These are phyloP conservation scores for Panagrolaimus sp. DNA, from an alignment of 1,140 invertebrate species.

Conservation along the genomic window DNA sequence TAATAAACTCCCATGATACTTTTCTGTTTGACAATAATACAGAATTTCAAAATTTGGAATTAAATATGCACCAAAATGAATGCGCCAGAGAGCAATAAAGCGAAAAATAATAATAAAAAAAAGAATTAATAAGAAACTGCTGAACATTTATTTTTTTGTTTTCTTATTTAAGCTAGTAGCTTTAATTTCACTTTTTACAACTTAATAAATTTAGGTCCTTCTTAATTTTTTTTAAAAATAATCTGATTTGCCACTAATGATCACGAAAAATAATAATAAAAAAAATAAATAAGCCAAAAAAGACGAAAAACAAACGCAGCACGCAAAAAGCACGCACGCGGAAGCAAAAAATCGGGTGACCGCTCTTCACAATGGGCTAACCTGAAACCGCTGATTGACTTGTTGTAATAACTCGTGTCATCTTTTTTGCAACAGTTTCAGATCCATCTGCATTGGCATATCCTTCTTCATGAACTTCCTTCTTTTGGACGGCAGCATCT, in stretches of 20 bases:
- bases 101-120: background rate
- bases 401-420: constrained; percentile 52
- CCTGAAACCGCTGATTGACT: constrained; percentile 49
- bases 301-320: background rate
- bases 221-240: background rate
- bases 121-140: background rate
- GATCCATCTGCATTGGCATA: constrained; percentile 48
- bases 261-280: background rate
- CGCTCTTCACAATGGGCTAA: constrained; percentile 14
- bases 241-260: background rate
- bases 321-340: too few relatives aligned
- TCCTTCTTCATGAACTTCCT: constrained; percentile 46
- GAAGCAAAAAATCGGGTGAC: too few relatives aligned
- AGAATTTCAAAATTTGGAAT: background rate
- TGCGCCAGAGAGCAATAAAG: background rate
- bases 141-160: too few relatives aligned
- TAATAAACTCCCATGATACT: too few relatives aligned
- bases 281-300: background rate
- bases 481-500: constrained; percentile 32
- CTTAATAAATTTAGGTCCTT: too few relatives aligned
- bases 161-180: too few relatives aligned
- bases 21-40: background rate
- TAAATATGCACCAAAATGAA: background rate
- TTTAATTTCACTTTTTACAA: too few relatives aligned
- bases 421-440: constrained; percentile 53